A percentile compares a stretch with the other conserved stretches of the same genome.
These are phyloP conservation scores for Psittacula echo DNA, from an alignment of 2,797 vertebrate species.

Conservation along the genomic window DNA sequence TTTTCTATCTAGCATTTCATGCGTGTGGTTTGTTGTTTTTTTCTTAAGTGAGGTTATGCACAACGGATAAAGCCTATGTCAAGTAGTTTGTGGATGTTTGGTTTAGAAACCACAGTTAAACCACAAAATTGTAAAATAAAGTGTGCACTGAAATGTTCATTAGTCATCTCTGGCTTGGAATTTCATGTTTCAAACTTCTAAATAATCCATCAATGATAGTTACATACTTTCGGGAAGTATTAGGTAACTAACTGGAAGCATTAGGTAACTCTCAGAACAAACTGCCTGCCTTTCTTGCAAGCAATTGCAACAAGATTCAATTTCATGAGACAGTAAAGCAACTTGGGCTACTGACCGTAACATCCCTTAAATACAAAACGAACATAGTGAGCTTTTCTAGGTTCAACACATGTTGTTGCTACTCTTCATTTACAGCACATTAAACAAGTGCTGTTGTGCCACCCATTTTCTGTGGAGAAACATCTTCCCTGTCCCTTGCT, in stretches of 20 bases:
- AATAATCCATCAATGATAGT: neutral
- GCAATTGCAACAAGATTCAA: neutral
- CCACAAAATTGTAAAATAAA: neutral
- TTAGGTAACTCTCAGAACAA: neutral
- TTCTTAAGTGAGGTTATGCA: neutral
- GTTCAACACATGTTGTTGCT: neutral
- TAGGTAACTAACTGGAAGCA: neutral
- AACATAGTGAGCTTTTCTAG: neutral
- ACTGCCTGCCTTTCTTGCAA: neutral
- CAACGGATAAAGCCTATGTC: neutral
- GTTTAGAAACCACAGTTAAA: neutral
- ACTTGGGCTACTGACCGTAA: neutral
- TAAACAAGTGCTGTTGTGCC: neutral
- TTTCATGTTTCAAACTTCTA: neutral
- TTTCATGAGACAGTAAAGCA: neutral
- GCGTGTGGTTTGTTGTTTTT: neutral
- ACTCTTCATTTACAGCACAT: neutral
- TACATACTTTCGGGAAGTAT: neutral
- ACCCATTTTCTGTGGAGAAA: rapidly evolving
- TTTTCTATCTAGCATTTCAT: neutral
- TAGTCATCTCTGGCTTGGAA: neutral
- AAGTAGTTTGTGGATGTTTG: neutral
- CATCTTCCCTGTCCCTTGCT: neutral
- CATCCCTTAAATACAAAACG: neutral
- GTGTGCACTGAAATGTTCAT: neutral